Conservation (phyloP, 2,113 vertebrate species). For the Arvicanthis niloticus region DNA sequence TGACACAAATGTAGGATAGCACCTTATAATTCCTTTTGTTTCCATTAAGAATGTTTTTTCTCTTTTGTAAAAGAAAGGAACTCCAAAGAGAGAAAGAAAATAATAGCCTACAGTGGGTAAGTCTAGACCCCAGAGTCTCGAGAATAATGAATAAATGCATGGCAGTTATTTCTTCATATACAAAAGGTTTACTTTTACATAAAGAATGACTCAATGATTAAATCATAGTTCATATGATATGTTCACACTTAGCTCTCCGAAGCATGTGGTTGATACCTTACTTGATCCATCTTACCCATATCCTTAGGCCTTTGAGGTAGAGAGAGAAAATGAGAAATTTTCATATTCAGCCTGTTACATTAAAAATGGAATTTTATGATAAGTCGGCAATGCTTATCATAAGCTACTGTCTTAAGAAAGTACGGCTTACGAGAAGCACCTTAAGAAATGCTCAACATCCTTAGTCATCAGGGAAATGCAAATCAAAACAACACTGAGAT, state of each 20-base stretch:
- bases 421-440: too few relatives aligned
- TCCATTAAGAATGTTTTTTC: not conserved
- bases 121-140: not conserved
- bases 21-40: not conserved
- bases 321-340: conserved; percentile 4
- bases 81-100: not conserved
- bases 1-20: not conserved
- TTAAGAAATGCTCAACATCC: too few relatives aligned
- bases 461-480: too few relatives aligned
- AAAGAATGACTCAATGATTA: not conserved
- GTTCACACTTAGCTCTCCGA: not conserved
- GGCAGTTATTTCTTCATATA: not conserved
- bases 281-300: not conserved
- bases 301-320: not conserved
- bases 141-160: not conserved
- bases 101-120: not conserved
- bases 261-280: not conserved
- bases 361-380: not conserved
- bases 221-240: not conserved
- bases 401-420: conserved; percentile 11
- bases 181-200: not conserved
- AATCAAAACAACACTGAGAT: too few relatives aligned
- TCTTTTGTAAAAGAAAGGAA: not conserved
- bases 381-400: not conserved
- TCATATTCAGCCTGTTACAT: conserved; percentile 31